phyloP scores from a whole-genome alignment of 2,797 vertebrate genomes.

The Lepidocolaptes lacrymiger region DNA sequence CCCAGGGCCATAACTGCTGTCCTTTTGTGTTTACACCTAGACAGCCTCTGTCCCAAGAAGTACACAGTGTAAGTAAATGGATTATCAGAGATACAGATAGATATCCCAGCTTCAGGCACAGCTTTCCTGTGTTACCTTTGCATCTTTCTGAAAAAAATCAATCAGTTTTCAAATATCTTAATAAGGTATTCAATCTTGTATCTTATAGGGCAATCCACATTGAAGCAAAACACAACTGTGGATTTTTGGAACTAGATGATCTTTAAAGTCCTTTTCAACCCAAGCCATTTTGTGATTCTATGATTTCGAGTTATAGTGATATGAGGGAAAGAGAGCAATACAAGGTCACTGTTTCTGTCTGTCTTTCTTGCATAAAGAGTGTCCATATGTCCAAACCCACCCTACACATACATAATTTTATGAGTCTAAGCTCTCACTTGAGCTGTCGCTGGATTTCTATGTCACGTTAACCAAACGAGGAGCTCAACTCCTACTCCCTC shows the following conservation, averaged over 20 bases:
- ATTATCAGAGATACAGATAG: not conserved
- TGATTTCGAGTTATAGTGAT: accelerated
- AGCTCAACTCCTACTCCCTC: not conserved
- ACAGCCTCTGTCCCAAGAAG: not conserved
- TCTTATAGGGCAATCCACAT: not conserved
- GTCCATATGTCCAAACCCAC: not conserved
- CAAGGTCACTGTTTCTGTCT: not conserved
- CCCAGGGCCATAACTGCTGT: not conserved
- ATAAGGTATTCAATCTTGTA: not conserved
- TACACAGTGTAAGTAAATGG: not conserved
- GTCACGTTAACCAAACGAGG: not conserved
- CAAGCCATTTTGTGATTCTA: not conserved
- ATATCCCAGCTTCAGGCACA: not conserved
- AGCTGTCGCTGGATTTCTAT: not conserved
- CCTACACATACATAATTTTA: not conserved
- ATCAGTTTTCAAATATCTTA: not conserved
- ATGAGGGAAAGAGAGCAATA: not conserved
- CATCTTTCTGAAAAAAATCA: not conserved
- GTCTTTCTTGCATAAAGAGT: not conserved
- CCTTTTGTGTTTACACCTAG: not conserved
- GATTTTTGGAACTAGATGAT: not conserved
- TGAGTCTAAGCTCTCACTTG: not conserved
- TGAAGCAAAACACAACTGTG: not conserved
- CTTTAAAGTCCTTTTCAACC: not conserved
- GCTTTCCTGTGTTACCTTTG: not conserved